These are phyloP conservation scores for Halocynthia aurantium DNA, from an alignment of 23 tunicate genomes.

Conservation along the genomic window DNA sequence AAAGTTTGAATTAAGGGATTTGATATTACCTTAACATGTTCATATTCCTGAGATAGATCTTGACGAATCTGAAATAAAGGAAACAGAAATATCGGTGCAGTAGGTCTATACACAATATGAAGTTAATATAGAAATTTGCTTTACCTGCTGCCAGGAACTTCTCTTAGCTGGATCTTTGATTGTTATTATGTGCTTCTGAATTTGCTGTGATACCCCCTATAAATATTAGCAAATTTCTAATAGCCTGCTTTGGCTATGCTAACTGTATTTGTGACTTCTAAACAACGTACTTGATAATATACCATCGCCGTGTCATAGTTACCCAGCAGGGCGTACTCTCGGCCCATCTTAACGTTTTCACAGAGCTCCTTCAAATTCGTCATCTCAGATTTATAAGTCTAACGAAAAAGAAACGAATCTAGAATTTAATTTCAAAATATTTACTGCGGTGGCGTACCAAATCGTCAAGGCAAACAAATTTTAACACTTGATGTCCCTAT, in stretches of 20 bases:
- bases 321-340: constrained; percentile 91
- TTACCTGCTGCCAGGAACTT: constrained; percentile 46
- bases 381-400: constrained; percentile 6
- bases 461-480: too few species aligned
- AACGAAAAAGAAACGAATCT: too few species aligned
- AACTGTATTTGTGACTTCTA: too few species aligned
- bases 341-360: constrained; percentile 90
- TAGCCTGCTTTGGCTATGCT: background rate
- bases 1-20: background rate
- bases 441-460: too few species aligned
- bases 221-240: background rate
- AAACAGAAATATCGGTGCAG: too few species aligned
- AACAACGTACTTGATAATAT: constrained; percentile 52
- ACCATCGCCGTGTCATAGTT: constrained; percentile 92
- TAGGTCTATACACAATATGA: too few species aligned
- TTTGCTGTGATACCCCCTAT: constrained; percentile 78
- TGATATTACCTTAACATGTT: constrained; percentile 33
- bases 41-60: constrained; percentile 56
- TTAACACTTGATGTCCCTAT: too few species aligned
- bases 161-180: constrained; percentile 40
- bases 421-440: too few species aligned
- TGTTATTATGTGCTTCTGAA: constrained; percentile 51
- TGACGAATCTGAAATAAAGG: constrained; percentile 17
- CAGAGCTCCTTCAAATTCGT: constrained; percentile 58
- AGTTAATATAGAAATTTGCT: too few species aligned